Evolutionary conservation across 1,140 invertebrate species (phyloP).

Genomic region (Aphelinus certus): DNA sequence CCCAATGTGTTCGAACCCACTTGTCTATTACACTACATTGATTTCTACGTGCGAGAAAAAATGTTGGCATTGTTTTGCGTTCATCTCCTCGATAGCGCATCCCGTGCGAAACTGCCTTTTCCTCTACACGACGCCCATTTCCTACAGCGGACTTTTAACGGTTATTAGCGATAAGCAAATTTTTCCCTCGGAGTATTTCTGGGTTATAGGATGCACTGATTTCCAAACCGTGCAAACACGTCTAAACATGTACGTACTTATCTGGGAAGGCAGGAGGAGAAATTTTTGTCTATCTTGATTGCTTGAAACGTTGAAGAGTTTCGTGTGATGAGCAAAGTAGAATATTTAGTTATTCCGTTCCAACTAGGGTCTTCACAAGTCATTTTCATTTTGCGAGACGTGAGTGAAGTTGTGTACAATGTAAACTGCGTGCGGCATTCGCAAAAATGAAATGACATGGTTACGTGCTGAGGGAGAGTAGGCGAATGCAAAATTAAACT

Average conservation of each 20-base stretch:
- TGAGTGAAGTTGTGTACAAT: background rate
- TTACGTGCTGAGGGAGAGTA: no score
- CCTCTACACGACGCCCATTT: background rate
- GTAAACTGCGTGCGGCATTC: background rate
- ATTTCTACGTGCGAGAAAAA: no score
- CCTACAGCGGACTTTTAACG: conserved; percentile 23
- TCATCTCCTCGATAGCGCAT: conserved; percentile 1
- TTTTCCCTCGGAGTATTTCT: conserved; percentile 23
- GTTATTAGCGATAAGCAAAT: conserved; percentile 31
- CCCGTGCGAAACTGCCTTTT: conserved; percentile 11
- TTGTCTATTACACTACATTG: no score
- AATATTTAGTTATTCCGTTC: conserved; percentile 2
- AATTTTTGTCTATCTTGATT: conserved; percentile 18
- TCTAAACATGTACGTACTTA: no score
- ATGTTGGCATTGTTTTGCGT: background rate
- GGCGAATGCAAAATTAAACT: no score
- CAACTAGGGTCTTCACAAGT: no score
- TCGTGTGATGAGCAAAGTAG: conserved; percentile 6
- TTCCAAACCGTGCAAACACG: conserved; percentile 6
- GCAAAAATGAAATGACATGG: no score
- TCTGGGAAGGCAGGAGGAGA: background rate
- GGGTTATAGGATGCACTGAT: conserved; percentile 32
- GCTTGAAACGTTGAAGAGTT: conserved; percentile 15
- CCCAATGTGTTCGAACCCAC: no score
- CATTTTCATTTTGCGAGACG: conserved; percentile 20